Percentiles rank a stretch among this genome's conserved stretches.
phyloP scores from a whole-genome alignment of 2,113 vertebrate species.

The Lepus timidus region DNA sequence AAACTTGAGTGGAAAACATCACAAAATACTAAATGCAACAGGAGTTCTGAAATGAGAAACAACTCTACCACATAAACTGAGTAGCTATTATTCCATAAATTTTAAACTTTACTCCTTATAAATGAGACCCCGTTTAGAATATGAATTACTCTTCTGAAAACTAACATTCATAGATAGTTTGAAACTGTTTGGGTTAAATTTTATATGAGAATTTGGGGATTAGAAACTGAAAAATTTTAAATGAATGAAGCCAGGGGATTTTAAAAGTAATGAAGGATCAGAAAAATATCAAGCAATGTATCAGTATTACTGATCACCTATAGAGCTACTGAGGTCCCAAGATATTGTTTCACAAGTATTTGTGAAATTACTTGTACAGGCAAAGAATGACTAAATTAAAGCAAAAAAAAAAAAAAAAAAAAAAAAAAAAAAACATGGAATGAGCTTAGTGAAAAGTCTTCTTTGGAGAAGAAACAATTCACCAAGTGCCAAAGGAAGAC shows the following conservation, averaged over 20 bases:
- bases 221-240: neutral
- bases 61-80: neutral
- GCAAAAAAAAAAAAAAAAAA: neutral
- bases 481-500: neutral
- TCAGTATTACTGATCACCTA: neutral
- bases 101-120: neutral
- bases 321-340: neutral
- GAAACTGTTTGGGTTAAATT: neutral
- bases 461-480: neutral
- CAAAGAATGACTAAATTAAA: conserved; percentile 6
- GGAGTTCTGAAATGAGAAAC: neutral
- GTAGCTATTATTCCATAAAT: neutral
- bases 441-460: conserved; percentile 29
- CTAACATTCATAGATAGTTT: neutral
- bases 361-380: neutral
- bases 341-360: neutral
- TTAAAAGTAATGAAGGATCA: neutral
- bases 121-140: neutral
- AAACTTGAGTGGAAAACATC: neutral
- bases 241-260: neutral
- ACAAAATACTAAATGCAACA: neutral
- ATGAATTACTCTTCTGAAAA: neutral
- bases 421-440: conserved; percentile 17
- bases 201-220: neutral
- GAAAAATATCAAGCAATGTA: neutral